A percentile compares a stretch with the other conserved stretches of the same genome.
These are phyloP conservation scores for Etheostoma cragini DNA, from an alignment of 2,113 vertebrate species.

Conservation along the genomic window DNA sequence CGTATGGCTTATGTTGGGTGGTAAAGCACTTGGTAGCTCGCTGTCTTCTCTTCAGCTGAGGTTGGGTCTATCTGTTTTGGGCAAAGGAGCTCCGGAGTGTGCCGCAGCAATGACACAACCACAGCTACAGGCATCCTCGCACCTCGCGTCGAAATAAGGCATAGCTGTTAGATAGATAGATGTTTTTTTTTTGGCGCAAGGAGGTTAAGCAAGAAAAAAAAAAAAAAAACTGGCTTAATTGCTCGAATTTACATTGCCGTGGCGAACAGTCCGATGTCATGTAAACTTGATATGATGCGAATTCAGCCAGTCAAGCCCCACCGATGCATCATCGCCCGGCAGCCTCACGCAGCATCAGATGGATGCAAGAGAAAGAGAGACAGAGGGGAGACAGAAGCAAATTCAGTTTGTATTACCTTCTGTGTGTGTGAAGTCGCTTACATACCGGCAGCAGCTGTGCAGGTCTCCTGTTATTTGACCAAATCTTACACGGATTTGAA, in stretches of 20 bases:
- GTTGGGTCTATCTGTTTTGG: constrained; percentile 60
- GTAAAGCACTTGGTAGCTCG: constrained; percentile 50
- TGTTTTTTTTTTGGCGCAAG: constrained; percentile 28
- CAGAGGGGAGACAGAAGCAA: not conserved
- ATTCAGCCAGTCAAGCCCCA: constrained; percentile 60
- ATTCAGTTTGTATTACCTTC: constrained; percentile 51
- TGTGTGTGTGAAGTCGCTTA: constrained; percentile 36
- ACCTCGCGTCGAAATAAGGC: constrained; percentile 59
- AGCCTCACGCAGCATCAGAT: constrained; percentile 67
- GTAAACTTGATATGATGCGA: constrained; percentile 44
- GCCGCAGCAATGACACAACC: constrained; percentile 73
- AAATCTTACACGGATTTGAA: constrained; percentile 34
- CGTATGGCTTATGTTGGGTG: constrained; percentile 61
- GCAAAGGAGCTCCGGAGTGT: constrained; percentile 68
- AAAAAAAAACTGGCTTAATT: not conserved
- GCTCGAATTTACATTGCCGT: constrained; percentile 48
- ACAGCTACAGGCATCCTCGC: constrained; percentile 71
- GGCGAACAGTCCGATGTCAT: constrained; percentile 24
- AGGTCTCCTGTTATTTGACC: constrained; percentile 31
- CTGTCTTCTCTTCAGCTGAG: constrained; percentile 72
- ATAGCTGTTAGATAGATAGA: not conserved
- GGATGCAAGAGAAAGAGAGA: constrained; percentile 46
- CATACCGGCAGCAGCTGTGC: constrained; percentile 58
- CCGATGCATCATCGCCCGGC: constrained; percentile 69
- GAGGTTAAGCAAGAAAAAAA: constrained; percentile 23